Percentiles rank a stretch among this genome's conserved stretches.
Evolutionary conservation across 2,888 invertebrate genomes (phyloP).

Genomic region (Mylabris sibirica): DNA sequence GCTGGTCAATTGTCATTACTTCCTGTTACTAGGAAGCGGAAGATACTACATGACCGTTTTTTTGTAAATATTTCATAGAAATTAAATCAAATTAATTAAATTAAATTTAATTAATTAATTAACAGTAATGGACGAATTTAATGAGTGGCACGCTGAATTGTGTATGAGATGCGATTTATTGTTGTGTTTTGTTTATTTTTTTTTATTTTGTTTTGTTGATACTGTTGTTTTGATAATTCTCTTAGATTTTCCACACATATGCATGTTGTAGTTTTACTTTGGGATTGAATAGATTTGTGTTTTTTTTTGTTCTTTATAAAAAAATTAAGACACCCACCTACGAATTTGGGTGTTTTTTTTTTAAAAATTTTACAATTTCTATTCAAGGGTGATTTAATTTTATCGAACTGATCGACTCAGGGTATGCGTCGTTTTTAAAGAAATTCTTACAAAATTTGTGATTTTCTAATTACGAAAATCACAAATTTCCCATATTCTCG

Average conservation of each 20-base stretch:
- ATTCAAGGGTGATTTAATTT: slow-evolving; percentile 38
- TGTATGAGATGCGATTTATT: slow-evolving; percentile 29
- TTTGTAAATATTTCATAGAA: slow-evolving; percentile 23
- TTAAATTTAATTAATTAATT: slow-evolving; percentile 11
- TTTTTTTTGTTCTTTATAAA: background rate
- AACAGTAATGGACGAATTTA: background rate
- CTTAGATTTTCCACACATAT: background rate
- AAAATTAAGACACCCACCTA: slow-evolving; percentile 45
- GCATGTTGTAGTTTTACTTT: slow-evolving; percentile 34
- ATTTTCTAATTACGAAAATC: background rate
- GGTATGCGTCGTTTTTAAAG: slow-evolving; percentile 31
- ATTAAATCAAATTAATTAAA: slow-evolving; percentile 13
- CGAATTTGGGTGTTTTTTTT: slow-evolving; percentile 38
- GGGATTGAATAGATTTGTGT: slow-evolving; percentile 26
- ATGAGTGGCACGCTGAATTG: slow-evolving; percentile 11
- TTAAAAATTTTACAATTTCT: slow-evolving; percentile 29
- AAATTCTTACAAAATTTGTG: background rate
- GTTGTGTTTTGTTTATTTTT: slow-evolving; percentile 12
- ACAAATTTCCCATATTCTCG: background rate
- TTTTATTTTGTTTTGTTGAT: slow-evolving; percentile 8
- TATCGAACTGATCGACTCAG: slow-evolving; percentile 44
- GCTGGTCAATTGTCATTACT: slow-evolving; percentile 50
- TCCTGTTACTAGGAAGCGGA: slow-evolving; percentile 53
- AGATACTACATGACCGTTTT: slow-evolving; percentile 30
- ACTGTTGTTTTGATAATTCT: slow-evolving; percentile 7